Base-by-base conservation (phyloP, 2,888 invertebrate species). In the Sarcophaga variegata region DNA sequence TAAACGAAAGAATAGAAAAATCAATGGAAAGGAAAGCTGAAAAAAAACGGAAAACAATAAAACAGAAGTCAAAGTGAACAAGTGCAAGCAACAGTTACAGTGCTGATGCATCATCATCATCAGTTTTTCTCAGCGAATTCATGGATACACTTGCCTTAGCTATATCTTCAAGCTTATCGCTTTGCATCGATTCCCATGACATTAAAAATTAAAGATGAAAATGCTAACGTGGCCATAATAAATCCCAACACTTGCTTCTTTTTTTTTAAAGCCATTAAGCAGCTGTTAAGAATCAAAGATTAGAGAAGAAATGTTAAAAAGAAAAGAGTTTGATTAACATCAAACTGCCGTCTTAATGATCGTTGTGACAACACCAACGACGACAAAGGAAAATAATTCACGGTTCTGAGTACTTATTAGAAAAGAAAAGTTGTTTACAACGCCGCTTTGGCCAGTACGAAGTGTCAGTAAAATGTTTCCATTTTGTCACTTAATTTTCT, bases 111-210 rank as follows among this genome's bases (percentile, higher is more conserved):
- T 66, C 63, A 81, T 37, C 37, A 54, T 64, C 62, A 37, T 14
- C 64, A 66, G 63, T 47, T 49, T 12, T 45, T 20, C 66, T 47
- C 49, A 64, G 45, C 64, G 70, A 72, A 64, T 37, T 81, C 45
- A 75, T 60, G 62, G 77, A 66, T 37, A 10, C 64, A 60, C 69
- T 49, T 37, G 78, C 76, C 45, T 47, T 80, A 63, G 62, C 54
- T 71, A 54, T 64, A 60, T 66, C 1, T 70, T 81, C 76, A 66
- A 84, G 81, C 84, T 87, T 87, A 85, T 88, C 88, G 74, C 71
- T 80, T 37, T 76, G 74, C 85, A 88, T 88, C 88, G 83, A 87
- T 89, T 89, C 89, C 87, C 89, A 88, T 87, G 87, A 87, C 88
- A 88, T 85, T 85, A 27, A 88, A 88, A 83, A 83, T 85, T 75